Conservation (phyloP, 2,888 invertebrate species). For the Erannis defoliaria region DNA sequence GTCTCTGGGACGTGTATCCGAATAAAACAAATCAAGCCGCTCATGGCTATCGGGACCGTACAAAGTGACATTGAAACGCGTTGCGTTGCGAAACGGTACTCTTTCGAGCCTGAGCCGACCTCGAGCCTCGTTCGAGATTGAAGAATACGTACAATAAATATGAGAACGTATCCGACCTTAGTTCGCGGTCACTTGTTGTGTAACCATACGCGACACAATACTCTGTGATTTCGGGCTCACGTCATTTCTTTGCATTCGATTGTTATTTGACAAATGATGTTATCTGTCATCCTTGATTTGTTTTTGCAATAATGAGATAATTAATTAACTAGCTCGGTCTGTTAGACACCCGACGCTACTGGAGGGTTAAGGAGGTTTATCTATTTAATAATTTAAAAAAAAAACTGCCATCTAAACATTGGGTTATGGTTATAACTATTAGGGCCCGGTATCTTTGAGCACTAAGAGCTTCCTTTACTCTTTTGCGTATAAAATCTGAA, state of each 20-base stretch:
- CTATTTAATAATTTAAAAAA: background rate
- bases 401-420: too few relatives aligned
- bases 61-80: constrained; percentile 81
- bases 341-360: constrained; percentile 4
- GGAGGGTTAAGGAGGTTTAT: constrained; percentile 14
- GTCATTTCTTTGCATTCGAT: constrained; percentile 53
- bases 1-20: constrained; percentile 36
- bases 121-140: constrained; percentile 75
- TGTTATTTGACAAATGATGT: constrained; percentile 55
- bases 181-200: constrained; percentile 83
- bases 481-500: constrained; percentile 22
- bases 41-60: constrained; percentile 63
- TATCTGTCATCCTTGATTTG: constrained; percentile 47
- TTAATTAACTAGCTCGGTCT: constrained; percentile 12
- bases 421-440: too few relatives aligned
- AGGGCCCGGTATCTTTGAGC: background rate
- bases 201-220: constrained; percentile 79
- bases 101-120: constrained; percentile 78
- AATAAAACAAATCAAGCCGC: constrained; percentile 38
- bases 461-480: background rate
- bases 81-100: constrained; percentile 81
- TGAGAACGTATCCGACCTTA: constrained; percentile 83
- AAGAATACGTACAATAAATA: constrained; percentile 85
- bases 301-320: constrained; percentile 40
- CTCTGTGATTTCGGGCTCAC: constrained; percentile 67